These are phyloP conservation scores for Diadema setosum DNA, from an alignment of 35 echinoderm and acorn worm genomes.

Conservation along the genomic window DNA sequence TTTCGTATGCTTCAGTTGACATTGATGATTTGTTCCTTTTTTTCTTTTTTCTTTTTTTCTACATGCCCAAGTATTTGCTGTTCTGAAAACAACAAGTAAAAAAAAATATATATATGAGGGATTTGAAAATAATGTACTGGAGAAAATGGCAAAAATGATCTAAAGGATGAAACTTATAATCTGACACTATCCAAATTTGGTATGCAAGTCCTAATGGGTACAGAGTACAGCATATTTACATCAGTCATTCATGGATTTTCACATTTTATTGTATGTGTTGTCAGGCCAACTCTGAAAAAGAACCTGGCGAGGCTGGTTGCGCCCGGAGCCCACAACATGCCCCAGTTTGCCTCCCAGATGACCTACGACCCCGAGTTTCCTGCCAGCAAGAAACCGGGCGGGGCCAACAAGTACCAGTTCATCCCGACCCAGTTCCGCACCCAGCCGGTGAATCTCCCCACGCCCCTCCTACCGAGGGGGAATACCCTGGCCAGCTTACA, in stretches of 20 bases:
- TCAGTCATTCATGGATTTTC: background rate
- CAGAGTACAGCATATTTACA: background rate
- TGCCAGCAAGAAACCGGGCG: background rate
- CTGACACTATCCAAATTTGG: too few relatives aligned
- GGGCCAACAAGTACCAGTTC: constrained; percentile 74
- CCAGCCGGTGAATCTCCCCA: constrained; percentile 74
- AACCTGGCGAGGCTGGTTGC: constrained; percentile 61
- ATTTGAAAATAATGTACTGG: background rate
- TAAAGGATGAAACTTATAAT: background rate
- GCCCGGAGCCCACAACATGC: constrained; percentile 10
- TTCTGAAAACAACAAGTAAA: too few relatives aligned
- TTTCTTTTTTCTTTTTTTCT: too few relatives aligned
- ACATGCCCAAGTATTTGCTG: too few relatives aligned
- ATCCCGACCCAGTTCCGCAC: constrained; percentile 89
- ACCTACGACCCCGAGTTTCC: constrained; percentile 67
- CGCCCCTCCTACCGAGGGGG: constrained; percentile 13
- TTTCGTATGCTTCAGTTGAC: too few relatives aligned
- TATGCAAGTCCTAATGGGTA: too few relatives aligned
- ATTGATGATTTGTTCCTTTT: too few relatives aligned
- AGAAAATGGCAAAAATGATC: background rate
- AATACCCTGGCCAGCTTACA: constrained; percentile 49
- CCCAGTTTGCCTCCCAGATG: background rate
- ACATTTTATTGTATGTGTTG: background rate
- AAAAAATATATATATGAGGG: too few relatives aligned
- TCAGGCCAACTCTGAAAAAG: constrained; percentile 86